Conservation (phyloP, 1,140 invertebrate species). For the Brachionus manjavacas region DNA sequence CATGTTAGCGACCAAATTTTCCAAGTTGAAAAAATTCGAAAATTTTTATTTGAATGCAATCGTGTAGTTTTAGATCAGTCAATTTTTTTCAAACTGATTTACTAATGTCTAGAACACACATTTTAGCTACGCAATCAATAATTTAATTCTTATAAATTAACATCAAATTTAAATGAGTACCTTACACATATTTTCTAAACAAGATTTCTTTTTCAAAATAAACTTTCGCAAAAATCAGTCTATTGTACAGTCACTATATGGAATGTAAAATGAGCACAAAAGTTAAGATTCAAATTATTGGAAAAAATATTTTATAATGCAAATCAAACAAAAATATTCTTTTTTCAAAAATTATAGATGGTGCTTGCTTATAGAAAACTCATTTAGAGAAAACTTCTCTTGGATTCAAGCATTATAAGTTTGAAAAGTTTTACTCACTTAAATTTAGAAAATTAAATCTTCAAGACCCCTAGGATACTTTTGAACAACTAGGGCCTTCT, state of each 20-base stretch:
- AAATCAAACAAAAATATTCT: background rate
- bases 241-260: background rate
- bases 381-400: background rate
- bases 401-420: background rate
- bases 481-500: background rate
- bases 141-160: background rate
- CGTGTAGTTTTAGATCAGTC: background rate
- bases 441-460: background rate
- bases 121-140: background rate
- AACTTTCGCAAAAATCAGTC: background rate
- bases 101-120: background rate
- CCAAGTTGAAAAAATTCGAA: too few relatives aligned
- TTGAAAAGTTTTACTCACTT: background rate
- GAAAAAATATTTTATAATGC: slow-evolving; percentile 12
- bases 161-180: background rate
- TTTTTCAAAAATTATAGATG: slow-evolving; percentile 38
- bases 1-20: too few relatives aligned
- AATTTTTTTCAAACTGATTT: background rate
- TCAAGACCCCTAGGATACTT: background rate
- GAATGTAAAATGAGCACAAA: background rate
- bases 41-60: too few relatives aligned
- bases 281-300: slow-evolving; percentile 8
- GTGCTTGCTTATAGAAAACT: background rate
- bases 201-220: background rate
- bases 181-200: background rate